These are phyloP conservation scores for Dendroctonus valens DNA, from an alignment of 1,140 invertebrate genomes.

Conservation along the genomic window DNA sequence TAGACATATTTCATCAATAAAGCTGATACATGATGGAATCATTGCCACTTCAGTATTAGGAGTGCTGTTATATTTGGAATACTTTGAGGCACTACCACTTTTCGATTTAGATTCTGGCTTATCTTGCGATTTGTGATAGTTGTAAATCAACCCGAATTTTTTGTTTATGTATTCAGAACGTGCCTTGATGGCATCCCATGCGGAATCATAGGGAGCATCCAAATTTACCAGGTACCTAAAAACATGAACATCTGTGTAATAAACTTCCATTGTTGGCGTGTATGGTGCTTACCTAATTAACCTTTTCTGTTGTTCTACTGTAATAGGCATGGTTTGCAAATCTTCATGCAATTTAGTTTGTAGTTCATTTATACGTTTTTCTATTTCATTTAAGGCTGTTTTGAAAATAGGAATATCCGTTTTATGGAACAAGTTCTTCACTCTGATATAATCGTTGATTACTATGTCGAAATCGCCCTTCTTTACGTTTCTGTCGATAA, in stretches of 20 bases:
- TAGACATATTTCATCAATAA: slow-evolving; percentile 72
- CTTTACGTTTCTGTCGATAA: slow-evolving; percentile 91
- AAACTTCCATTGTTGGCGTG: not conserved
- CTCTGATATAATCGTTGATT: slow-evolving; percentile 96
- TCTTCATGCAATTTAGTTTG: slow-evolving; percentile 77
- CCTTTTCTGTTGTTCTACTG: slow-evolving; percentile 92
- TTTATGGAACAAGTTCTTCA: slow-evolving; percentile 93
- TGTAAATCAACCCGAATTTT: slow-evolving; percentile 63
- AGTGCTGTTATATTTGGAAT: slow-evolving; percentile 44
- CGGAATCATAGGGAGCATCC: slow-evolving; percentile 79
- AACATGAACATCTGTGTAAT: not conserved
- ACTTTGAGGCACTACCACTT: slow-evolving; percentile 39
- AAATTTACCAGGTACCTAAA: slow-evolving; percentile 67
- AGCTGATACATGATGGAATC: slow-evolving; percentile 61
- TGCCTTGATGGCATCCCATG: slow-evolving; percentile 88
- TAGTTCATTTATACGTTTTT: slow-evolving; percentile 80
- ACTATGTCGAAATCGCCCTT: slow-evolving; percentile 96
- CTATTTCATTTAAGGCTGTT: slow-evolving; percentile 87
- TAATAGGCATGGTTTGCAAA: slow-evolving; percentile 83
- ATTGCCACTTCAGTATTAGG: slow-evolving; percentile 44
- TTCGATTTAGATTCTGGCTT: slow-evolving; percentile 42
- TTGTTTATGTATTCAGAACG: slow-evolving; percentile 73
- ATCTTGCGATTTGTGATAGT: slow-evolving; percentile 55
- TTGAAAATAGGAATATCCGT: slow-evolving; percentile 88
- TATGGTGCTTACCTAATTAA: slow-evolving; percentile 57